A percentile compares a stretch with the other conserved stretches of the same genome.
These are phyloP conservation scores for Listronotus bonariensis DNA, from an alignment of 1,140 invertebrate species.

Conservation along the genomic window DNA sequence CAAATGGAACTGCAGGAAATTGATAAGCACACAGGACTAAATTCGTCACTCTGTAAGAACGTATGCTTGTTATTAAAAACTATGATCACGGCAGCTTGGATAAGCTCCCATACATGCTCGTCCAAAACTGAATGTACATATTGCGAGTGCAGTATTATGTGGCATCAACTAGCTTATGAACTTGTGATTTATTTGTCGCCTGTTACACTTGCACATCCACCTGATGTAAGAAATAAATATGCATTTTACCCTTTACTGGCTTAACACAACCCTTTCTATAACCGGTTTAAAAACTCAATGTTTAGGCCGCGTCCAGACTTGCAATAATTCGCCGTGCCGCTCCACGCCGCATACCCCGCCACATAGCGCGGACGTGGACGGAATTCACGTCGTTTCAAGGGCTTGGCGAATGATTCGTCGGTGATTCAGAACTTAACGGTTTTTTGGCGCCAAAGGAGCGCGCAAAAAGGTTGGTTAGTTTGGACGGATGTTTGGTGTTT, in stretches of 20 bases:
- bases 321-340: too few species aligned
- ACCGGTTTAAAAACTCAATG: too few species aligned
- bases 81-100: slow-evolving; percentile 80
- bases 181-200: slow-evolving; percentile 81
- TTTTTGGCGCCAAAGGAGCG: too few species aligned
- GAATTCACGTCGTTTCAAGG: too few species aligned
- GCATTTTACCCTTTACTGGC: not conserved
- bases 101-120: slow-evolving; percentile 72
- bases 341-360: too few species aligned
- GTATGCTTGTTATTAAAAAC: slow-evolving; percentile 79
- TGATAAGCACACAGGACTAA: slow-evolving; percentile 80
- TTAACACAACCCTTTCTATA: too few species aligned
- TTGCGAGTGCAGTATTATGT: slow-evolving; percentile 90
- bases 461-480: too few species aligned
- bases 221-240: slow-evolving; percentile 67
- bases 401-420: too few species aligned
- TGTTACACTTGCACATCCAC: slow-evolving; percentile 70
- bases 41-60: slow-evolving; percentile 75
- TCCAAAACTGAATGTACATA: slow-evolving; percentile 78
- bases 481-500: too few species aligned
- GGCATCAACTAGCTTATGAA: slow-evolving; percentile 87
- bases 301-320: too few species aligned
- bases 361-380: too few species aligned
- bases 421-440: too few species aligned
- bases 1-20: slow-evolving; percentile 95